A percentile compares a stretch with the other conserved stretches of the same genome.
phyloP scores from a whole-genome alignment of 2,888 invertebrate genomes.

The Ommatoiulus sabulosus region DNA sequence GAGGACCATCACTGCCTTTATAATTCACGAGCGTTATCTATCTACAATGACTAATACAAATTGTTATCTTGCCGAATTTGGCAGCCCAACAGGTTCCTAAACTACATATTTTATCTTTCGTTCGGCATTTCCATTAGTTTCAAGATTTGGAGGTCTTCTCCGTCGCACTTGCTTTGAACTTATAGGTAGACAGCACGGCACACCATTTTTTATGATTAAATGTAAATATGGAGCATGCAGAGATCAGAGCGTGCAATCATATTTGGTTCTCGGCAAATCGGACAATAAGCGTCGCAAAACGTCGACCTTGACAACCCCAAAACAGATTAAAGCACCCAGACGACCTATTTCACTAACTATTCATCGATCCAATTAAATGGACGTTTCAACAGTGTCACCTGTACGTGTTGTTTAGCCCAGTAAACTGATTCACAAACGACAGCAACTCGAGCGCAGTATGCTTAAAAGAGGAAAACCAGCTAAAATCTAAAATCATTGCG shows the following conservation, averaged over 20 bases:
- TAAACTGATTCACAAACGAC: too few species aligned
- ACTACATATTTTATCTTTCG: slow-evolving; percentile 4
- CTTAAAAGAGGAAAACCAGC: too few species aligned
- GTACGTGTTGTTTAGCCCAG: too few species aligned
- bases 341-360: too few species aligned
- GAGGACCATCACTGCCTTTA: slow-evolving; percentile 22
- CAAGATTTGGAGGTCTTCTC: neutral
- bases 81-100: neutral
- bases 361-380: too few species aligned
- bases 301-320: neutral
- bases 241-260: neutral
- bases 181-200: neutral
- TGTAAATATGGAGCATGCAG: neutral
- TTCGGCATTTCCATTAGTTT: slow-evolving; percentile 11
- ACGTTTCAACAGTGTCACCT: too few species aligned
- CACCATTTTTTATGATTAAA: neutral
- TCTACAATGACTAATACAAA: slow-evolving; percentile 44
- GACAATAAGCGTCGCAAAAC: neutral
- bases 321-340: neutral
- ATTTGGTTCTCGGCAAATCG: neutral
- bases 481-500: too few species aligned
- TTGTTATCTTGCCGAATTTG: neutral
- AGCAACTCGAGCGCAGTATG: too few species aligned
- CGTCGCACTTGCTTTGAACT: neutral
- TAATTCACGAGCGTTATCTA: slow-evolving; percentile 42